Conservation (phyloP, 2,797 vertebrate species). For the Alca torda region DNA sequence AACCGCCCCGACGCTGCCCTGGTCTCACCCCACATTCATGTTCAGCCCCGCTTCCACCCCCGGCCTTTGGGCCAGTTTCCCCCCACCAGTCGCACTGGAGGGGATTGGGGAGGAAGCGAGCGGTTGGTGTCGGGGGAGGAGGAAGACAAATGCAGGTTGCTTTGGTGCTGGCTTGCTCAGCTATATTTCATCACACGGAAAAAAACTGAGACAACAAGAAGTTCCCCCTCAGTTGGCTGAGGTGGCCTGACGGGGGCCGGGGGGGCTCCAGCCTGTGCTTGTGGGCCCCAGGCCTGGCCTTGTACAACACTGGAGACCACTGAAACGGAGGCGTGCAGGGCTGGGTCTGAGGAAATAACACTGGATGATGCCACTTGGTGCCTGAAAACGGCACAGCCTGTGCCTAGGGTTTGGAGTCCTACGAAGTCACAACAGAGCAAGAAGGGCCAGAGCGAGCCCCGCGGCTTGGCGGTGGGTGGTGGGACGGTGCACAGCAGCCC, state of each 20-base stretch:
- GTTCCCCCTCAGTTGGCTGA: background rate
- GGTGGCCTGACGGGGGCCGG: background rate
- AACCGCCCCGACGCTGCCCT: fast-evolving
- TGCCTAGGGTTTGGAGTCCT: background rate
- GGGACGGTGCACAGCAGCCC: background rate
- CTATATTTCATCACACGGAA: conserved; percentile 30
- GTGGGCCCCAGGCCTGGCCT: conserved; percentile 26
- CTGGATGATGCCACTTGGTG: background rate
- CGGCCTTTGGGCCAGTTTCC: fast-evolving
- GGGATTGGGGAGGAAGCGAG: background rate
- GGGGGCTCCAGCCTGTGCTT: background rate
- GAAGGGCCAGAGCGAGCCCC: background rate
- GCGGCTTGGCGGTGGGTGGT: fast-evolving
- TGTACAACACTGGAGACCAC: conserved; percentile 29
- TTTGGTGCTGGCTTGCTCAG: background rate
- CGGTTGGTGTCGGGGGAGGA: fast-evolving
- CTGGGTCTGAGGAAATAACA: conserved; percentile 4
- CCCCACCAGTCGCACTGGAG: fast-evolving
- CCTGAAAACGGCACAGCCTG: background rate
- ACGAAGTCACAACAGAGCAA: background rate
- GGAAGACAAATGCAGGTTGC: background rate
- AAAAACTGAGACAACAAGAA: conserved; percentile 1
- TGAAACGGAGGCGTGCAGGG: background rate
- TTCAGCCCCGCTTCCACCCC: background rate
- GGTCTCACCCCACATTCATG: fast-evolving